Evolutionary conservation across 2,797 vertebrate genomes (phyloP).

Genomic region (Hybognathus amarus): DNA sequence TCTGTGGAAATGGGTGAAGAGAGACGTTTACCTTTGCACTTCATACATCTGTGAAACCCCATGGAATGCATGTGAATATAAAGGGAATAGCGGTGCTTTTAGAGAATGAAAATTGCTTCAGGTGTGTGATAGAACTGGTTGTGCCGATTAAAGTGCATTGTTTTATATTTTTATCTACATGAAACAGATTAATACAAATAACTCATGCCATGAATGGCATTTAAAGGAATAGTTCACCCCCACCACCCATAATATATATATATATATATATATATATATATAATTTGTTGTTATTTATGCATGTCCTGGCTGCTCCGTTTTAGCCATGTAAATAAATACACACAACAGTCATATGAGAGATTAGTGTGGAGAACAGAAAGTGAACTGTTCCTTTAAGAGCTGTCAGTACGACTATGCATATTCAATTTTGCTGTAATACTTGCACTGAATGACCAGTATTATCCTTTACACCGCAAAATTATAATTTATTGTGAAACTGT

Average conservation of each 20-base stretch:
- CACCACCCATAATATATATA: too few species aligned
- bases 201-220: not conserved
- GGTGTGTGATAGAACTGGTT: slow-evolving; percentile 23
- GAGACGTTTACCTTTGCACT: not conserved
- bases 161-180: slow-evolving; percentile 18
- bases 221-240: slow-evolving; percentile 13
- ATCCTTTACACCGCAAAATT: not conserved
- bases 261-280: too few species aligned
- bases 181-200: not conserved
- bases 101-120: slow-evolving; percentile 36
- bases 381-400: slow-evolving; percentile 11
- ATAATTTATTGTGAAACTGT: not conserved
- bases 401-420: not conserved
- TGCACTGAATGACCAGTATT: not conserved
- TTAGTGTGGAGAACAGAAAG: not conserved
- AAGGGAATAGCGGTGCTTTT: slow-evolving; percentile 2
- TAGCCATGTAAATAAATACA: not conserved
- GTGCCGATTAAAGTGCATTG: slow-evolving; percentile 24
- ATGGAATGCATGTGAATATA: slow-evolving; percentile 36
- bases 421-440: not conserved
- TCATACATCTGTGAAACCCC: not conserved
- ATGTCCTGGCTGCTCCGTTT: not conserved
- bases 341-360: not conserved
- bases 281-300: not conserved
- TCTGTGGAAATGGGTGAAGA: slow-evolving; percentile 4